phyloP scores from a whole-genome alignment of 1,140 invertebrate species.

The Cherax destructor region DNA sequence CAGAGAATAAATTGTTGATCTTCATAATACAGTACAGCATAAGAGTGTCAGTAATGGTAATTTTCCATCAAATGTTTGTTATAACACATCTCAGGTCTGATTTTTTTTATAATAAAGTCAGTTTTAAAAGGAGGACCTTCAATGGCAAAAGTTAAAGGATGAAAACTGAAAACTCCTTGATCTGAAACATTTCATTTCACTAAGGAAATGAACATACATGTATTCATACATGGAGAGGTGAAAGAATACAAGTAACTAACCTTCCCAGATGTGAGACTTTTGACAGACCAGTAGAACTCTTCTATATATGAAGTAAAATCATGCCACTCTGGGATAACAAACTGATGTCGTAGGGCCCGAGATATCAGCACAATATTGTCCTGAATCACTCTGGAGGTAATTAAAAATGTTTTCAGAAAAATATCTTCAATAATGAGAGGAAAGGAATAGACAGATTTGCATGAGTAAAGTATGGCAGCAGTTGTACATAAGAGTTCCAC shows the following conservation, averaged over 20 bases:
- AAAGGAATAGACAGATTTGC: conserved; percentile 63
- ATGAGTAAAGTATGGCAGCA: background rate
- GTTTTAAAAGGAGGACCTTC: too few relatives aligned
- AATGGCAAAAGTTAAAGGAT: too few relatives aligned
- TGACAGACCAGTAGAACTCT: conserved; percentile 94
- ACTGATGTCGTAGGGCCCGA: conserved; percentile 92
- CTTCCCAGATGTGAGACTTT: conserved; percentile 89
- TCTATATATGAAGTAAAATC: conserved; percentile 93
- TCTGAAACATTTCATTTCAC: background rate
- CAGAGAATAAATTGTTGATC: too few relatives aligned
- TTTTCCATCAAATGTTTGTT: too few relatives aligned
- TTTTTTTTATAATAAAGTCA: too few relatives aligned
- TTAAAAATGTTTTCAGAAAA: background rate
- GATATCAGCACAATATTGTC: conserved; percentile 94
- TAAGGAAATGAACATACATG: background rate
- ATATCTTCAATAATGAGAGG: background rate
- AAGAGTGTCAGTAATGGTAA: too few relatives aligned
- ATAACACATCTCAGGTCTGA: too few relatives aligned
- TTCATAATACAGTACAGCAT: too few relatives aligned
- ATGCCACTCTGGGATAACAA: conserved; percentile 95
- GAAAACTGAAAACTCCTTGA: too few relatives aligned
- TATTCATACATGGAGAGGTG: too few relatives aligned
- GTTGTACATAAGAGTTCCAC: background rate
- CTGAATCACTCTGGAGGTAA: conserved; percentile 83
- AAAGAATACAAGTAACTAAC: conserved; percentile 75